Base-by-base conservation (phyloP, 37 sponge, comb jelly and placozoan species). In the Cladorhizidae sp. region DNA sequence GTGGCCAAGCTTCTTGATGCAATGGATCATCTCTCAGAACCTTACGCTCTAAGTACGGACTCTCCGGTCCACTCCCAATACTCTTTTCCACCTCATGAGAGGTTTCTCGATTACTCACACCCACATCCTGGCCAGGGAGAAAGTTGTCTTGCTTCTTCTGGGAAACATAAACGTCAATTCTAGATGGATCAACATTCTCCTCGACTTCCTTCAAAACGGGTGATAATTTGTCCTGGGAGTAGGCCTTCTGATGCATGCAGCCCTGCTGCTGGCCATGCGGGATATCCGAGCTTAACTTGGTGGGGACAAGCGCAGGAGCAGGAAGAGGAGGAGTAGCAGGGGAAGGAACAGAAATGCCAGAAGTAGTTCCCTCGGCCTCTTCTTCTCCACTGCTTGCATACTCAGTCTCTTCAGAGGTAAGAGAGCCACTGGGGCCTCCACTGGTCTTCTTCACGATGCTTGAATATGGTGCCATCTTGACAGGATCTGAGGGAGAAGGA, bases 1-100 rank as follows among this genome's bases (percentile, higher is more conserved):
- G 33, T 1, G 83, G 83, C 83, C 83, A 82, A 7, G 74, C 83
- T 1, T 82, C 83, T 64, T 74, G 83, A 31, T 82, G 83, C 1
- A 73, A 82, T 17, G 81, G 70, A 5, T 32, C 36, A 7, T 40
- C 61, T 20, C 57, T 39, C 26, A 33, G 70, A 0, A 71, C 55
- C 45, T 72, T 71, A 5, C 65, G 42, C 57, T 72, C 81, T 0
- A 81, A 50, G 45, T 81, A 81, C 1, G 72, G 61, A 41, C 81
- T 71, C 15, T 81, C 81, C 32, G 45, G 42, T 35, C 81, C 81
- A 67, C 21, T 28, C 3, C 39, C 21, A 9, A 37, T 39, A 14
- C 45, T 39, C 26, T 71, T 31, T 2, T 45, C 11, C 5, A 3
- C 8, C 26, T 5, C 3, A 33, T 32, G 32, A 5, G 67, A 32